Base-by-base conservation (phyloP, 2,797 vertebrate genomes). In the Anisognathus igniventris region DNA sequence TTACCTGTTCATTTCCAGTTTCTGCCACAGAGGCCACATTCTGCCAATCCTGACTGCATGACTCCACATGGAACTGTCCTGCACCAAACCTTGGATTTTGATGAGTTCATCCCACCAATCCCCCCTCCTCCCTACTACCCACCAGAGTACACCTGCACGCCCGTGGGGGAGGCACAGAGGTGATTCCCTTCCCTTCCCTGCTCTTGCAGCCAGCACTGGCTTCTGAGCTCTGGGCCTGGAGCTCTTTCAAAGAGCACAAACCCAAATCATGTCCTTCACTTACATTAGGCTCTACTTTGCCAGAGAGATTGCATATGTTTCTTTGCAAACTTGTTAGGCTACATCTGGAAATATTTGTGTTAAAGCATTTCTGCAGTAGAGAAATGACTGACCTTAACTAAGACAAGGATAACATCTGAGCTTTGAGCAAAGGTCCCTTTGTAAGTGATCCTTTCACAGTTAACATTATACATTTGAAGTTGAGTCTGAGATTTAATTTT, bases 121-220 rank as follows among this genome's bases (percentile, higher is more conserved):
- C 99, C 99, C 0, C 99, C 99, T 17, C 99, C 99, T 0, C 99
- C 99, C 12, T 99, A 99, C 95, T 99, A 99, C 97, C 99, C 99
- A 1, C 99, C 99, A 0, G 99, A 99, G 78, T 99, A 99, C 88
- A 99, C 98, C 97, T 99, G 99, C 94, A 99, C 99, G 2, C 99
- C 99, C 14, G 97, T 98, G 15, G 95, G 98, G 48, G 99, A 99
- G 66, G 97, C 98, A 28, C 99, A 99, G 96, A 99, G 99, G 99
- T 99, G 95, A 95, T 65, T 79, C 20, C 25, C 50, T 51, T 6
- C 48, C 66, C n/a, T 56, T 66, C 45, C 50, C 68, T 83, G 15
- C 16, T 11, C 6, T 21, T 39, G 10, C 31, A 22, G 8, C 4
- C 64, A 14, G 45, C 1, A 0, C 18, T 4, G 11, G 33, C 5